Percentiles rank a stretch among this genome's conserved stretches.
phyloP scores from a whole-genome alignment of 2,888 invertebrate species.

The Dynastes tityus region DNA sequence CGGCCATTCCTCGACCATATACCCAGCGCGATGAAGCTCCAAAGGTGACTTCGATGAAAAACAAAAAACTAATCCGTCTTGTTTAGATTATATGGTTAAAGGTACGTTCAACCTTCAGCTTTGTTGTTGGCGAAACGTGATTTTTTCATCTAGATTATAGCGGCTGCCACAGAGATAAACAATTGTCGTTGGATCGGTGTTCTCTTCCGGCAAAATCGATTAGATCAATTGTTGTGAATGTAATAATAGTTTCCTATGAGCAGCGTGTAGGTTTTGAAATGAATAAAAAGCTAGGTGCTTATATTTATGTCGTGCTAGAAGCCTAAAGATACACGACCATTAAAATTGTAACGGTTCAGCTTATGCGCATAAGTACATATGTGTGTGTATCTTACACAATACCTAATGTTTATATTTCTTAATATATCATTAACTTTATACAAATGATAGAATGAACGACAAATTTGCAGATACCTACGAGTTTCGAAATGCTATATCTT shows the following conservation, averaged over 20 bases:
- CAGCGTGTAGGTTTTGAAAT: background rate
- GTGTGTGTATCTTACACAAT: too few species aligned
- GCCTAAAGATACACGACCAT: conserved; percentile 1
- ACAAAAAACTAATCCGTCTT: conserved; percentile 24
- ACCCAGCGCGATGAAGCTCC: background rate
- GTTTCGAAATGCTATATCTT: too few species aligned
- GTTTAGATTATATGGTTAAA: conserved; percentile 5
- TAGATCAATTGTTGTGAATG: conserved; percentile 22
- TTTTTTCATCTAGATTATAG: conserved; percentile 25
- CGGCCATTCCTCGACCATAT: background rate
- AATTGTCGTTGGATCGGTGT: conserved; percentile 22
- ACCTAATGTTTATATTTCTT: too few species aligned
- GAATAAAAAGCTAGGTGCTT: background rate
- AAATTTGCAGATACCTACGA: too few species aligned
- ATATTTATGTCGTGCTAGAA: conserved; percentile 1
- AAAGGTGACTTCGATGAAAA: background rate
- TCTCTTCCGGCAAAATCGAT: conserved; percentile 30
- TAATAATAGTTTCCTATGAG: conserved; percentile 7
- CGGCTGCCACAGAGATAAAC: background rate
- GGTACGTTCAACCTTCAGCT: conserved; percentile 9
- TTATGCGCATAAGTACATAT: too few species aligned
- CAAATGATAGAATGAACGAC: too few species aligned
- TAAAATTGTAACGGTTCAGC: conserved; percentile 3
- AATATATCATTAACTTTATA: too few species aligned
- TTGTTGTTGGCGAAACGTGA: conserved; percentile 25